A percentile compares a stretch with the other conserved stretches of the same genome.
These are phyloP conservation scores for Centropus bengalensis DNA, from an alignment of 2,113 vertebrate genomes.

Conservation along the genomic window DNA sequence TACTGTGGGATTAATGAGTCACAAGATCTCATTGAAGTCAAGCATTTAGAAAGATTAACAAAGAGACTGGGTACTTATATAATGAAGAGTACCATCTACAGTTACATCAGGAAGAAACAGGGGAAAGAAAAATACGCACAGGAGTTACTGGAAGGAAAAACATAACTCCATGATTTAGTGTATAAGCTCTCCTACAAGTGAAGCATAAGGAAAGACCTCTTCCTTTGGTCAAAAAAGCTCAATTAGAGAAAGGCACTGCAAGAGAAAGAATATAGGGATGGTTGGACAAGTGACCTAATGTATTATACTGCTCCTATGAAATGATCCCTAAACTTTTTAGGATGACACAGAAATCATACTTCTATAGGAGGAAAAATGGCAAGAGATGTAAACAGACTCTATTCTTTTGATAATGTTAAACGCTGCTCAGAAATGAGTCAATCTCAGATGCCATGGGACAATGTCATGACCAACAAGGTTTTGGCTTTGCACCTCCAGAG, in stretches of 20 bases:
- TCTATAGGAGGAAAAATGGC: background rate
- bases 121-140: background rate
- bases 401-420: background rate
- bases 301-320: background rate
- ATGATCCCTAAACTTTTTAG: background rate
- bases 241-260: background rate
- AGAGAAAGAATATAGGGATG: background rate
- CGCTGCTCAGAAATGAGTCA: background rate
- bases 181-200: background rate
- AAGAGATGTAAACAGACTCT: background rate
- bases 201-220: background rate
- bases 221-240: background rate
- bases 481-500: background rate
- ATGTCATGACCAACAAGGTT: background rate
- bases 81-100: background rate
- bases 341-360: background rate
- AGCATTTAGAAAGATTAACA: background rate
- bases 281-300: background rate
- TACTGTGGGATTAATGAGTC: background rate
- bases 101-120: slow-evolving; percentile 24
- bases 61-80: background rate
- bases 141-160: background rate
- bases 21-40: background rate
- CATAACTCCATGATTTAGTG: background rate
- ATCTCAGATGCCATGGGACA: background rate